Conservation (phyloP, 2,113 vertebrate genomes). For the Toxostoma redivivum region DNA sequence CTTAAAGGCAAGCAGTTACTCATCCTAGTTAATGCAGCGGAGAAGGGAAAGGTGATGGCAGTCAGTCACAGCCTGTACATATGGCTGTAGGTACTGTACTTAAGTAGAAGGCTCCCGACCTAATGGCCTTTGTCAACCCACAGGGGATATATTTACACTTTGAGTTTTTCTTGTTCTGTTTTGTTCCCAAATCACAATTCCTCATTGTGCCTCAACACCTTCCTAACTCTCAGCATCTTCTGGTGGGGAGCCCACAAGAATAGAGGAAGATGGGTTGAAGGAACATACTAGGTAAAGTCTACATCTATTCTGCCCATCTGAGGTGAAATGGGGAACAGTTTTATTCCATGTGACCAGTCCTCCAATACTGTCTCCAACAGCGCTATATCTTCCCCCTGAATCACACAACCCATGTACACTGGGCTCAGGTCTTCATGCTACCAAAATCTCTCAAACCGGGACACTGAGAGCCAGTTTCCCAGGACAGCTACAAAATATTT, state of each 20-base stretch:
- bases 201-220: not conserved
- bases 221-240: not conserved
- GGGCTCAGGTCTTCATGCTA: not conserved
- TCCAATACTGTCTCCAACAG: not conserved
- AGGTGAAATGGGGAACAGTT: not conserved
- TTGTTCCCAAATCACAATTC: not conserved
- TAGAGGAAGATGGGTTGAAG: not conserved
- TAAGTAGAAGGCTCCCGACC: not conserved
- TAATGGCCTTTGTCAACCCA: not conserved
- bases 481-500: not conserved
- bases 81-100: not conserved
- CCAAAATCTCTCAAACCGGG: not conserved
- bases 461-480: not conserved
- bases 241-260: not conserved
- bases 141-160: too few species aligned
- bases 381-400: accelerated
- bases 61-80: not conserved
- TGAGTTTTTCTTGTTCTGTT: not conserved
- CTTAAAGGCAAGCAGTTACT: not conserved
- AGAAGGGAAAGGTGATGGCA: not conserved
- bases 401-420: accelerated
- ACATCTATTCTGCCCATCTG: not conserved
- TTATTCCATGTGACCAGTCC: not conserved
- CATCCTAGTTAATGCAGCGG: not conserved
- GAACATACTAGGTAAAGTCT: not conserved